Evolutionary conservation across 2,113 vertebrate species (phyloP).

Genomic region (Phalacrocorax aristotelis): DNA sequence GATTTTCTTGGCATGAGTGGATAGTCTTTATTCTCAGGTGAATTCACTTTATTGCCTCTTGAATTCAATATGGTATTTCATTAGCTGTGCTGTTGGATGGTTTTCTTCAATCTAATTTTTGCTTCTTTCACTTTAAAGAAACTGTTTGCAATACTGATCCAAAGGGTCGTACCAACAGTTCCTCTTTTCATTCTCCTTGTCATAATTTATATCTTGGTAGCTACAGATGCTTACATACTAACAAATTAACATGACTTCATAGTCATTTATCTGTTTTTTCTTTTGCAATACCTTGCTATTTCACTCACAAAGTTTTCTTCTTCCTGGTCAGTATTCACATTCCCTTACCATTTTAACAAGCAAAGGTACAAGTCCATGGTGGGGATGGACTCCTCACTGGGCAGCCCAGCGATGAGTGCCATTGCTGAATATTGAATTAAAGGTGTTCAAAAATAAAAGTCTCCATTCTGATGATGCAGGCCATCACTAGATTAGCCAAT

Average conservation of each 20-base stretch:
- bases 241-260: not conserved
- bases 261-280: not conserved
- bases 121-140: not conserved
- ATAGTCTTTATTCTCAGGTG: not conserved
- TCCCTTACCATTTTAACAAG: not conserved
- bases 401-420: not conserved
- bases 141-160: not conserved
- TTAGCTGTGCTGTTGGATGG: not conserved
- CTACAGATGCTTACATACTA: not conserved
- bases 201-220: not conserved
- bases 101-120: not conserved
- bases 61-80: not conserved
- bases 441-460: not conserved
- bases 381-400: too few relatives aligned
- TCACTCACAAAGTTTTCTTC: not conserved
- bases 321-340: not conserved
- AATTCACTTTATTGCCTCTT: not conserved
- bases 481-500: not conserved
- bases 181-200: not conserved
- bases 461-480: not conserved
- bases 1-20: not conserved
- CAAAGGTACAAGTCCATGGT: rapidly evolving
- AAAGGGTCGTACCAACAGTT: not conserved
- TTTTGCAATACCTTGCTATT: not conserved
- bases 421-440: not conserved